phyloP scores from a whole-genome alignment of 1,140 invertebrate genomes.

The Sitobion miscanthi region DNA sequence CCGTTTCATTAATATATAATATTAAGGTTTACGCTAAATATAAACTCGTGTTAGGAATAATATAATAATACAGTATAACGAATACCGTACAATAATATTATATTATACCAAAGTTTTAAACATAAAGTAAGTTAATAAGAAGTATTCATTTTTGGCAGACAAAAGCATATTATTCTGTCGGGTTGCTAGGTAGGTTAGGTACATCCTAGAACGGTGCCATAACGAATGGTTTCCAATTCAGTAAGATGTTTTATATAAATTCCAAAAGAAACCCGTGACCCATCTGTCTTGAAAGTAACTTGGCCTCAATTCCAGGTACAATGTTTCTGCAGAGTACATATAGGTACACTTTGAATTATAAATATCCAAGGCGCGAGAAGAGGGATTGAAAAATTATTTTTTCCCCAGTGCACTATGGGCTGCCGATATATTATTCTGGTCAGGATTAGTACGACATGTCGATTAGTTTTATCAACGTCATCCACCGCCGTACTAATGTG shows the following conservation, averaged over 20 bases:
- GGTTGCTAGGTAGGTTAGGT: too few species aligned
- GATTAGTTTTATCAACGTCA: background rate
- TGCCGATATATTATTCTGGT: constrained; percentile 15
- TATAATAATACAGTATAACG: background rate
- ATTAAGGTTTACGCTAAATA: background rate
- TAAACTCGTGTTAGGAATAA: background rate
- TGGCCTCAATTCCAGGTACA: background rate
- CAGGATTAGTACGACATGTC: constrained; percentile 1
- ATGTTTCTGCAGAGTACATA: background rate
- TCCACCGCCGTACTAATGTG: background rate
- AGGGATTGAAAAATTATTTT: background rate
- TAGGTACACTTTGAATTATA: background rate
- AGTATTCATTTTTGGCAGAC: background rate
- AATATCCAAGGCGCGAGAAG: background rate
- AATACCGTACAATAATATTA: background rate
- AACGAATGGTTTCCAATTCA: background rate
- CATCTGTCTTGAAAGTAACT: background rate
- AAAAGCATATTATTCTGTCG: background rate
- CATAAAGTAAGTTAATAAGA: background rate
- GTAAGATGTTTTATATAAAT: background rate
- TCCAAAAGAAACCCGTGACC: background rate
- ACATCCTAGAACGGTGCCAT: background rate
- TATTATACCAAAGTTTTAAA: background rate
- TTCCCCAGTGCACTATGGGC: background rate
- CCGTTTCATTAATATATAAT: background rate